Evolutionary conservation across 2,888 invertebrate species (phyloP).

Genomic region (Lycocerus yunnanus): DNA sequence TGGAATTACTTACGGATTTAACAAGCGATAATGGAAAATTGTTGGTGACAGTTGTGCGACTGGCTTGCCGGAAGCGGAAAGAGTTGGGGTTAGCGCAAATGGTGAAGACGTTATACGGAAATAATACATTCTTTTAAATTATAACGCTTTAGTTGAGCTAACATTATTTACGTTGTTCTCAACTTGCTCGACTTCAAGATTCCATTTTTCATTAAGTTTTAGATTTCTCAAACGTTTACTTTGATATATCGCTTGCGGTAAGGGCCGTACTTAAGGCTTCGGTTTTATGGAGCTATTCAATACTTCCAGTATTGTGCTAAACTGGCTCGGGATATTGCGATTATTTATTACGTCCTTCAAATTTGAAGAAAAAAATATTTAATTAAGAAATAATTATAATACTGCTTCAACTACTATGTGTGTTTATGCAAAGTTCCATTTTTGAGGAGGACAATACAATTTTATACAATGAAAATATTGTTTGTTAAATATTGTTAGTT

Average conservation of each 20-base stretch:
- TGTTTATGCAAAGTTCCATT: too few relatives aligned
- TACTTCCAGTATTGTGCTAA: too few relatives aligned
- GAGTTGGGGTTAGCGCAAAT: slow-evolving; percentile 30
- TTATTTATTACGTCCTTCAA: too few relatives aligned
- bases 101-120: slow-evolving; percentile 32
- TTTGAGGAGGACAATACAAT: too few relatives aligned
- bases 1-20: slow-evolving; percentile 30
- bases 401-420: too few relatives aligned
- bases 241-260: neutral
- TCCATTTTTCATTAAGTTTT: neutral
- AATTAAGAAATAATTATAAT: too few relatives aligned
- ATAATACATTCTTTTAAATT: slow-evolving; percentile 33
- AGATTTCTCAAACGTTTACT: neutral
- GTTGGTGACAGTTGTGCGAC: slow-evolving; percentile 33
- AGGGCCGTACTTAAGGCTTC: neutral
- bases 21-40: slow-evolving; percentile 31
- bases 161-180: neutral
- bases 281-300: neutral
- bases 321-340: too few relatives aligned
- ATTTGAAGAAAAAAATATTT: too few relatives aligned
- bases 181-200: neutral
- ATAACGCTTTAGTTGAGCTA: slow-evolving; percentile 24
- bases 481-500: too few relatives aligned
- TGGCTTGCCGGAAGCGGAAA: slow-evolving; percentile 32
- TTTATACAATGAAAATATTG: too few relatives aligned